Conservation (phyloP, 2,797 vertebrate genomes). For the Kryptolebias ocellatus region DNA sequence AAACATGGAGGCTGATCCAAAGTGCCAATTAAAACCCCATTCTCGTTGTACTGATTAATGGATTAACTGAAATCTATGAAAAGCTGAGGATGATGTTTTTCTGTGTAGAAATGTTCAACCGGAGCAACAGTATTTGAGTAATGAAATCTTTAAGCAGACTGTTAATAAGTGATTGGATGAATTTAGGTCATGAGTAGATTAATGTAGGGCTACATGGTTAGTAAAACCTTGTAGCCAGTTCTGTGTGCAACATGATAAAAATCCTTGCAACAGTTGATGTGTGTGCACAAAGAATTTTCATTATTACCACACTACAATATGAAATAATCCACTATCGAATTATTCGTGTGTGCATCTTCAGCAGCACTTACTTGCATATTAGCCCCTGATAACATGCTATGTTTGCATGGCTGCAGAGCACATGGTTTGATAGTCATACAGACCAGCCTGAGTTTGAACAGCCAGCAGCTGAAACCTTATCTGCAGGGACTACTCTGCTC, state of each 20-base stretch:
- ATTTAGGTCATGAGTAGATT: neutral
- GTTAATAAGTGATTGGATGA: conserved; percentile 20
- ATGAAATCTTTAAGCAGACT: neutral
- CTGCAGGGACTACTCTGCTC: conserved; percentile 61
- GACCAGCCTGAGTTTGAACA: conserved; percentile 29
- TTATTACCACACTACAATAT: neutral
- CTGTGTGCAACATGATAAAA: neutral
- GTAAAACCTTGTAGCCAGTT: too few species aligned
- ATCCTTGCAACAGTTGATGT: neutral
- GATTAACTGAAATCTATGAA: neutral
- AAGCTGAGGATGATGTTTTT: neutral
- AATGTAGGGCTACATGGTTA: neutral
- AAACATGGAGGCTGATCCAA: neutral
- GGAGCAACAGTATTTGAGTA: neutral
- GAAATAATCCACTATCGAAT: neutral
- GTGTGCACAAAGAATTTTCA: neutral
- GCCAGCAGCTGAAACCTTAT: conserved; percentile 72
- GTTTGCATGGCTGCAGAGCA: conserved; percentile 29
- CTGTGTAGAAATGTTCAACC: neutral
- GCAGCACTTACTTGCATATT: neutral
- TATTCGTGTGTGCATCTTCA: neutral
- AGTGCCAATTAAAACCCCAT: conserved; percentile 39
- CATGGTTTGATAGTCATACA: conserved; percentile 31
- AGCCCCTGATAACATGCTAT: conserved; percentile 2
- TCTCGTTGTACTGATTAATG: conserved; percentile 10